These are phyloP conservation scores for Cyclopterus lumpus DNA, from an alignment of 2,797 vertebrate genomes.

Conservation along the genomic window DNA sequence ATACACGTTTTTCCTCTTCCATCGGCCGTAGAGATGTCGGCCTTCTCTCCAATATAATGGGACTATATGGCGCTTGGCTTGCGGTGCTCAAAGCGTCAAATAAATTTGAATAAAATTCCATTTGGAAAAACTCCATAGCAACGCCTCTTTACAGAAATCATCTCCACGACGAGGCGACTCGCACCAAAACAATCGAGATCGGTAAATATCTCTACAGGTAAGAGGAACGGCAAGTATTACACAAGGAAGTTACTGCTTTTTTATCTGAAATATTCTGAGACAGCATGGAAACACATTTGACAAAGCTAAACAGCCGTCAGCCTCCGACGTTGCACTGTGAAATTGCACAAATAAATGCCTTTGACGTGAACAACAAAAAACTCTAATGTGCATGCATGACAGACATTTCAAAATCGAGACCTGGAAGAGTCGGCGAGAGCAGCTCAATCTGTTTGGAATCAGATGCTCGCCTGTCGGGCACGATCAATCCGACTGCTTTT, in stretches of 20 bases:
- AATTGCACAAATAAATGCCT: slow-evolving; percentile 40
- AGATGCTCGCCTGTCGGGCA: slow-evolving; percentile 62
- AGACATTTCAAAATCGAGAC: slow-evolving; percentile 63
- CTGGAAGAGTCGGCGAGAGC: slow-evolving; percentile 61
- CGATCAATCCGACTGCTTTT: slow-evolving; percentile 58
- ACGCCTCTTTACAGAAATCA: not conserved
- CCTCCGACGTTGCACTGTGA: slow-evolving; percentile 8
- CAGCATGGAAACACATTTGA: slow-evolving; percentile 18
- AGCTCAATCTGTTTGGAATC: slow-evolving; percentile 69
- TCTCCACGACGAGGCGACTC: not conserved
- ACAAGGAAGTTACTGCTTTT: not conserved
- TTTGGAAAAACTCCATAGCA: not conserved
- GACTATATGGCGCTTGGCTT: not conserved
- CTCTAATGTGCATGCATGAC: slow-evolving; percentile 53
- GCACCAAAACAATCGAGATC: not conserved
- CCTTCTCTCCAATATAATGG: not conserved
- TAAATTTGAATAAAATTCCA: no score
- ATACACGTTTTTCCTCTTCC: no score
- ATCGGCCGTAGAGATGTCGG: not conserved
- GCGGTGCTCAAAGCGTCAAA: not conserved
- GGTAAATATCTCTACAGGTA: not conserved
- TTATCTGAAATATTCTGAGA: slow-evolving; percentile 7
- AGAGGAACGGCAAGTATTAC: not conserved
- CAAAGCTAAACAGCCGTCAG: slow-evolving; percentile 36
- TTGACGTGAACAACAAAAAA: slow-evolving; percentile 48